Evolutionary conservation across 2,888 invertebrate species (phyloP).

Genomic region (Tachina fera): DNA sequence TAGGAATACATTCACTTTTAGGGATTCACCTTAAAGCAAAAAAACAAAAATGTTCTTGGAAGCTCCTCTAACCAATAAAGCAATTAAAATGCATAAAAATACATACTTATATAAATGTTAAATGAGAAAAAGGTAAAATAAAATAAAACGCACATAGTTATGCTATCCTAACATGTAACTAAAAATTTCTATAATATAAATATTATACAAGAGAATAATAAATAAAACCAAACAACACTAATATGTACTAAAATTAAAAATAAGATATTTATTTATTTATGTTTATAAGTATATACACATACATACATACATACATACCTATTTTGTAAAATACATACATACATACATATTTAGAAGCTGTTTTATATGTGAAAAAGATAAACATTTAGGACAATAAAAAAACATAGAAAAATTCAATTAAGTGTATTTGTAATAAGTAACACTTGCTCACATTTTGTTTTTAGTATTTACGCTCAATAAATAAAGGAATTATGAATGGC

Average conservation of each 20-base stretch:
- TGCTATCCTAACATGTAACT: constrained; percentile 62
- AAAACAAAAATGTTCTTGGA: constrained; percentile 16
- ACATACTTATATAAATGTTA: neutral
- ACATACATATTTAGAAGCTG: constrained; percentile 60
- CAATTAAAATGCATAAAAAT: neutral
- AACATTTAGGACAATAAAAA: constrained; percentile 46
- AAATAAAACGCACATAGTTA: constrained; percentile 70
- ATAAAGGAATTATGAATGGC: neutral
- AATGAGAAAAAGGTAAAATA: constrained; percentile 30
- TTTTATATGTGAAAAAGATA: constrained; percentile 65
- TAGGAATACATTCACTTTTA: constrained; percentile 29
- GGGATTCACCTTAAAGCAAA: constrained; percentile 28
- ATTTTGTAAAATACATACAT: constrained; percentile 55
- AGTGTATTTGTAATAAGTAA: constrained; percentile 26
- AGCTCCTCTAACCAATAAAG: constrained; percentile 32
- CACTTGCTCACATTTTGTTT: neutral
- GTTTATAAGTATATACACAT: constrained; percentile 41
- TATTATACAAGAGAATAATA: constrained; percentile 10
- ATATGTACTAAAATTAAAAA: constrained; percentile 23
- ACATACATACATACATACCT: constrained; percentile 46
- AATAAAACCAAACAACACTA: neutral
- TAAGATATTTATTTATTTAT: constrained; percentile 29
- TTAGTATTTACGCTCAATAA: neutral
- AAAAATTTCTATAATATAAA: constrained; percentile 14
- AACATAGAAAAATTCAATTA: constrained; percentile 30